Percentiles rank a stretch among this genome's conserved stretches.
These are phyloP conservation scores for Athalia circularis DNA, from an alignment of 2,888 invertebrate species.

Conservation along the genomic window DNA sequence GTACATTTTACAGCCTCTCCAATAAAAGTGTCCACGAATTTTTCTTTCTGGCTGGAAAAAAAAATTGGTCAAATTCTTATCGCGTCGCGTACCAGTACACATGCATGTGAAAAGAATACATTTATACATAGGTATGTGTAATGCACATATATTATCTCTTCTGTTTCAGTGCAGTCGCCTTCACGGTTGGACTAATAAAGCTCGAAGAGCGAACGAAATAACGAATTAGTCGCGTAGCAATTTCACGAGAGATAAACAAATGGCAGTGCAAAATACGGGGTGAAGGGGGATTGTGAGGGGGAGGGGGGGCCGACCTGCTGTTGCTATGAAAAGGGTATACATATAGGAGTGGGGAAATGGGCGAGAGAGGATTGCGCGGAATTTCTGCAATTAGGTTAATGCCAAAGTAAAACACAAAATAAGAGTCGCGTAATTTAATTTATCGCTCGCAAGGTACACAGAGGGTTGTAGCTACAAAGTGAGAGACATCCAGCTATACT, in stretches of 20 bases:
- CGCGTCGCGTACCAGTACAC: not conserved
- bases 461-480: slow-evolving; percentile 24
- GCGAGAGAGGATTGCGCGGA: slow-evolving; percentile 38
- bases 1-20: not conserved
- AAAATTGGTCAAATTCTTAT: too few relatives aligned
- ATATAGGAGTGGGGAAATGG: too few relatives aligned
- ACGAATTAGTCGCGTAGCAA: slow-evolving; percentile 34
- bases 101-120: not conserved
- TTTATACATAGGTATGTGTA: too few relatives aligned
- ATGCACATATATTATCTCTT: too few relatives aligned
- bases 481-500: slow-evolving; percentile 27
- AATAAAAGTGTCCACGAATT: not conserved
- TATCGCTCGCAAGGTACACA: slow-evolving; percentile 36
- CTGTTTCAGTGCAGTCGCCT: too few relatives aligned
- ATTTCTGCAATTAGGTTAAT: slow-evolving; percentile 45
- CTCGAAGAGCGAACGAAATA: not conserved
- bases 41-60: too few relatives aligned
- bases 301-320: slow-evolving; percentile 17
- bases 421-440: slow-evolving; percentile 44
- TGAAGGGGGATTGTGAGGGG: not conserved
- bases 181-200: slow-evolving; percentile 26
- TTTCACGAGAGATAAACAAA: slow-evolving; percentile 41
- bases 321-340: not conserved
- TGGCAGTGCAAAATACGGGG: slow-evolving; percentile 17
- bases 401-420: slow-evolving; percentile 45